A percentile compares a stretch with the other conserved stretches of the same genome.
phyloP scores from a whole-genome alignment of 2,113 vertebrate genomes.

The Trichomycterus rosablanca region DNA sequence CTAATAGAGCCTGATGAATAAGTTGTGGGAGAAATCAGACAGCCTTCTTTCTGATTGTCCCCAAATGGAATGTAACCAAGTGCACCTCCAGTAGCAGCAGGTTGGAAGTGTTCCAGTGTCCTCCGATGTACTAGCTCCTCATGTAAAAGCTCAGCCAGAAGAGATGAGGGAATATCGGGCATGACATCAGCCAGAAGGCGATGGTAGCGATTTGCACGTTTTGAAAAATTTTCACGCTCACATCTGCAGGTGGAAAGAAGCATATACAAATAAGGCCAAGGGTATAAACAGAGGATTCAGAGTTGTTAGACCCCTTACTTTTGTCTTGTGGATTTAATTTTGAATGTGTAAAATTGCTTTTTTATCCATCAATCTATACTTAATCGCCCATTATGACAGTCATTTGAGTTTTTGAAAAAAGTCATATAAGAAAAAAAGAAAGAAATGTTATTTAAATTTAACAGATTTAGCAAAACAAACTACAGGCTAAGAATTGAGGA shows the following conservation, averaged over 20 bases:
- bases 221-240: slow-evolving; percentile 18
- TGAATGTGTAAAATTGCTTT: too few species aligned
- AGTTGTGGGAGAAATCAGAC: slow-evolving; percentile 67
- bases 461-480: too few species aligned
- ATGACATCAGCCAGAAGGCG: slow-evolving; percentile 59
- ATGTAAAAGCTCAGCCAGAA: slow-evolving; percentile 64
- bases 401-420: too few species aligned
- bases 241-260: slow-evolving; percentile 47
- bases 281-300: too few species aligned
- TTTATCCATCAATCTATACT: too few species aligned
- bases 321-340: too few species aligned
- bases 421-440: too few species aligned
- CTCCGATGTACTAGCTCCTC: slow-evolving; percentile 70
- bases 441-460: too few species aligned
- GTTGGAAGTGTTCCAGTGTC: slow-evolving; percentile 58
- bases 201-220: slow-evolving; percentile 48
- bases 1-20: slow-evolving; percentile 63
- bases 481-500: too few species aligned
- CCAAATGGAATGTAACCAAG: slow-evolving; percentile 62
- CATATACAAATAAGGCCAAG: too few species aligned
- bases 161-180: slow-evolving; percentile 56
- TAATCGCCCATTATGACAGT: too few species aligned
- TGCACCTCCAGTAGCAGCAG: slow-evolving; percentile 68
- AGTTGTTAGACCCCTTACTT: too few species aligned
- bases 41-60: slow-evolving; percentile 42